Evolutionary conservation across 1,140 invertebrate genomes (phyloP), one percentile per base, ranked within the genome.

Genomic region (Drosophila lini): DNA sequence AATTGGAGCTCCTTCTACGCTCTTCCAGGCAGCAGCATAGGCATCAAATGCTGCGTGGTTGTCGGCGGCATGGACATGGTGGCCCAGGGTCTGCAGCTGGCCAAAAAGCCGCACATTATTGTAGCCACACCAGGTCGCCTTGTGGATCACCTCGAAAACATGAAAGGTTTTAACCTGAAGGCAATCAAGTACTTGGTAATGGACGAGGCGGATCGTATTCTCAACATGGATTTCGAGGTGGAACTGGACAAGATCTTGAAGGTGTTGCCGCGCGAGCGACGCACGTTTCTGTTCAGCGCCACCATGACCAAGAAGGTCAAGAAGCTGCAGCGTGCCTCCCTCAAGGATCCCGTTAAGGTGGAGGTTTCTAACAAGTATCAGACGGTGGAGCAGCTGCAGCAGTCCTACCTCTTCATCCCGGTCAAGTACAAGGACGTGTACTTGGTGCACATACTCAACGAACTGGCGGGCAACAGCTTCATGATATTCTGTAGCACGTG

Each of bases 221-320:
- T 99, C 1, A 98, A 99, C 90, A 97, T 98, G 97, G 98, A 99
- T 92, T 99, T 99, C 91, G 98, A 98, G 93, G 95, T 96, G 16
- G 98, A 99, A 94, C 95, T 99, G 4, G 97, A 99, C 92, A 99
- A 99, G 93, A 99, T 99, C 63, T 92, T 99, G 3, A 96, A 96
- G 90, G 97, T 97, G 1, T 96, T 99, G 73, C 98, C 98, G 0
- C 94, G 95, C 42, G 97, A 99, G 82, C 94, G 98, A 19, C 93
- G 95, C 59, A 99, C 98, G 0, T 97, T 96, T 77, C 92, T 99
- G 28, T 99, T 99, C 93, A 99, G 98, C 3, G 98, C 98, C 3
- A 99, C 98, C 19, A 99, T 99, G 98, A 99, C 98, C 0, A 98
- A 98, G 91, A 99, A 99, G 94, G 98, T 99, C 1, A 95, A 97